phyloP scores from a whole-genome alignment of 2,888 invertebrate species.

The Melieria crassipennis region DNA sequence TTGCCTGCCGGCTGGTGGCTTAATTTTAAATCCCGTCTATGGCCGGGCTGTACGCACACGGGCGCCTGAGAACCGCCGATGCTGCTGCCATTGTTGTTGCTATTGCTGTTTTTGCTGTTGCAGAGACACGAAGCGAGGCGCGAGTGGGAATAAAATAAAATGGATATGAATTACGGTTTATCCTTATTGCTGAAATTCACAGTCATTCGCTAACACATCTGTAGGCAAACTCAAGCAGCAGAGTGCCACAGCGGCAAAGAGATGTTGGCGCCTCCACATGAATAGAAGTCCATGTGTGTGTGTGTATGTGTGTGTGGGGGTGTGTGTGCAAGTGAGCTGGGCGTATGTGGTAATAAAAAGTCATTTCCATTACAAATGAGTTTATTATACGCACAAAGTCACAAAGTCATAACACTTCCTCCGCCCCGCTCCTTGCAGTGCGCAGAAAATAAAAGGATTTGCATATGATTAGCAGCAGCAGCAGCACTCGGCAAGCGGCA shows the following conservation, averaged over 20 bases:
- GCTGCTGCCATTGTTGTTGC: too few species aligned
- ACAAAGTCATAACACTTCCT: neutral
- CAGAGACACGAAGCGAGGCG: neutral
- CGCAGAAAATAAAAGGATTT: slow-evolving; percentile 29
- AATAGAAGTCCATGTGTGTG: neutral
- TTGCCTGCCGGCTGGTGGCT: slow-evolving; percentile 3
- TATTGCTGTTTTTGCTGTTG: too few species aligned
- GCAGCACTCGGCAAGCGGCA: neutral
- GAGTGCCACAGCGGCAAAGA: neutral
- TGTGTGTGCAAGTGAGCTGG: neutral
- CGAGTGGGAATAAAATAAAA: neutral
- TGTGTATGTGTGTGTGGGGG: too few species aligned
- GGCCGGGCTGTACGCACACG: too few species aligned
- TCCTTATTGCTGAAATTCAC: too few species aligned
- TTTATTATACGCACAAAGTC: slow-evolving; percentile 15
- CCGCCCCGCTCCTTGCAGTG: neutral
- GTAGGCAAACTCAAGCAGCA: neutral
- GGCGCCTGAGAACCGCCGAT: too few species aligned
- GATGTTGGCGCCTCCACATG: too few species aligned
- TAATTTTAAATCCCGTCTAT: slow-evolving; percentile 15
- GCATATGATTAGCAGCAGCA: slow-evolving; percentile 20
- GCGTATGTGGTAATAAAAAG: slow-evolving; percentile 18
- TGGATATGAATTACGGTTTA: neutral
- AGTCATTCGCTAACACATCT: neutral
- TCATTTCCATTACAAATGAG: slow-evolving; percentile 32